Base-by-base conservation (phyloP, 2,888 invertebrate species). In the Drosophila mettleri region DNA sequence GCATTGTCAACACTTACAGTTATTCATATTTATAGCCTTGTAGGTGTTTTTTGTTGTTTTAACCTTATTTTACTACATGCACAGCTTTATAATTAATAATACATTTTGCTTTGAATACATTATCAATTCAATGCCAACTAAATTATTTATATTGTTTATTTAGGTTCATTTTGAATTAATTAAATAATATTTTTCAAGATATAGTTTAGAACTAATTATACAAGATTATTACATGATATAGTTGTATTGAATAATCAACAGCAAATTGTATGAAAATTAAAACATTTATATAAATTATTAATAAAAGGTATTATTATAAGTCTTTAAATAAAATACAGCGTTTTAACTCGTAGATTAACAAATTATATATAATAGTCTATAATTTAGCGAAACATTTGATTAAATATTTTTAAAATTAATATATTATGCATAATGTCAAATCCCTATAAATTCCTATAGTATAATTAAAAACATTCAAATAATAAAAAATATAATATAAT, bases 1-100 rank as follows among this genome's bases (percentile, higher is more conserved):
- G 41, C 66, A 61, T 62, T 72, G 75, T 74, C 75, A 69, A 69
- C 67, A 64, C 62, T 70, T 63, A 59, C 36, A 57, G 57, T 43
- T 78, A 60, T 63, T 34, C 43, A 72, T 53, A 57, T 58, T 38
- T 70, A 61, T 43, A 22, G 46, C 16, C 62, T 65, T 51, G 51
- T 51, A 29, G 41, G 45, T 57, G 68, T 45, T 18, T 18, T 34
- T 14, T 39, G 38, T 14, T 39, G 38, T 43, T 43, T 27, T 16
- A 18, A 3, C 7, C 27, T 10, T 22, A 29, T 53, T 43, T 33
- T 24, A 20, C 22, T 43, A 7, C 14, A 27, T 22, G 22, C 20
- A 39, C n/a, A 41, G 36, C 14, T 31, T 31, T 31, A 33, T 36
- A 18, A 43, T 41, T 20, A 36, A 41, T n/a, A 45, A 59, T 39